phyloP scores from a whole-genome alignment of 2,797 vertebrate genomes.

The Gastrophryne carolinensis region DNA sequence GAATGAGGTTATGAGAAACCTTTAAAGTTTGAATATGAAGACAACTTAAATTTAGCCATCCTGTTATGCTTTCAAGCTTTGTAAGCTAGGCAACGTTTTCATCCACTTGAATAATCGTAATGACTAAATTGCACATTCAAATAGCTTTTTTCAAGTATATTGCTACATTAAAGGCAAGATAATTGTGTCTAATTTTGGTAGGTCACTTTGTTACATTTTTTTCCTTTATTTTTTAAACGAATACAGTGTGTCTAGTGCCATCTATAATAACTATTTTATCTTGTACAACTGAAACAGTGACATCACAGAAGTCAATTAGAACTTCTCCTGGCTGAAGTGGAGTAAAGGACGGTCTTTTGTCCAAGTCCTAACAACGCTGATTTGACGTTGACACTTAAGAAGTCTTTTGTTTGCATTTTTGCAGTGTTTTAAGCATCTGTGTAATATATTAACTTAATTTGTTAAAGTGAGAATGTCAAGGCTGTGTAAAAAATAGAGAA shows the following conservation, averaged over 20 bases:
- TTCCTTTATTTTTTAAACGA: slow-evolving; percentile 65
- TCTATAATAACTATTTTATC: slow-evolving; percentile 60
- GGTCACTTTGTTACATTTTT: slow-evolving; percentile 70
- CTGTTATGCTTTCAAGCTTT: background rate
- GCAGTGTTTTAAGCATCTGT: slow-evolving; percentile 41
- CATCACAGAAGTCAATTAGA: slow-evolving; percentile 72
- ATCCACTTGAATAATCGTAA: background rate
- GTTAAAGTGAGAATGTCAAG: too few relatives aligned
- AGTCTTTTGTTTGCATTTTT: slow-evolving; percentile 47
- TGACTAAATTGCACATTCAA: background rate
- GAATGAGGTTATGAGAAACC: background rate
- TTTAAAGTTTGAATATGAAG: too few relatives aligned
- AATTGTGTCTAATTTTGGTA: slow-evolving; percentile 73
- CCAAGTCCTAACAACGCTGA: slow-evolving; percentile 58
- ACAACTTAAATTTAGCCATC: too few relatives aligned
- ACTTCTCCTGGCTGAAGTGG: slow-evolving; percentile 59
- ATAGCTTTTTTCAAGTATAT: background rate
- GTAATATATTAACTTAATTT: slow-evolving; percentile 33
- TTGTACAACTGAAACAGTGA: slow-evolving; percentile 61
- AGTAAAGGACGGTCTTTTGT: slow-evolving; percentile 63
- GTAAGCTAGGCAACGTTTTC: background rate
- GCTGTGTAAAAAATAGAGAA: too few relatives aligned
- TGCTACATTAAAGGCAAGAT: slow-evolving; percentile 56
- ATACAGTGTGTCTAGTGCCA: slow-evolving; percentile 62
- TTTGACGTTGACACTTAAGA: slow-evolving; percentile 56